Evolutionary conservation across 1,140 invertebrate species (phyloP).

Genomic region (Cyrtorhinus lividipennis): DNA sequence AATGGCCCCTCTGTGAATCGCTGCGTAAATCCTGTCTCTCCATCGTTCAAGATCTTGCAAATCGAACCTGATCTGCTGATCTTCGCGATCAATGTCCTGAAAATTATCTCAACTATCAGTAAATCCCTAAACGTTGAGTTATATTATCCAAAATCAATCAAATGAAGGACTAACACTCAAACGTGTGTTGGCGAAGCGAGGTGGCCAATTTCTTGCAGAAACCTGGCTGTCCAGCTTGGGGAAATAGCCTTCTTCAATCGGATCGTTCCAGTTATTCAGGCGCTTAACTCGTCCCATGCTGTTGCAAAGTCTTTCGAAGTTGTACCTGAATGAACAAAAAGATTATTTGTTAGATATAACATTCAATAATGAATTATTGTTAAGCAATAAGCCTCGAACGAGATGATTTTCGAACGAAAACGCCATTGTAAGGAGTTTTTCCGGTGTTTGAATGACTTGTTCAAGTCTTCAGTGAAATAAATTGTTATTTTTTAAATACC

Average conservation of each 20-base stretch:
- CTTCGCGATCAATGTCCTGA: constrained; percentile 45
- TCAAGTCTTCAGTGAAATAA: no score
- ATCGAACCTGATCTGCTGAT: constrained; percentile 48
- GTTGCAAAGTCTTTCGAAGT: constrained; percentile 50
- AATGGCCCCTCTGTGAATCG: constrained; percentile 51
- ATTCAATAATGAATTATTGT: no score
- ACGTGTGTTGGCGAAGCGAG: constrained; percentile 40
- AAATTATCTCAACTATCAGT: background rate
- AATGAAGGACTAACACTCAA: constrained; percentile 32
- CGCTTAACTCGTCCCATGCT: constrained; percentile 39
- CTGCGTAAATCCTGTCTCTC: constrained; percentile 56
- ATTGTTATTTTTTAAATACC: constrained; percentile 27
- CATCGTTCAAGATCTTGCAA: constrained; percentile 54
- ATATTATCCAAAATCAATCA: no score
- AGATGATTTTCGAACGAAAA: no score
- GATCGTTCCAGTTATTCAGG: constrained; percentile 42
- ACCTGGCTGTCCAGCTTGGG: constrained; percentile 53
- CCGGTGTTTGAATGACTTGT: no score
- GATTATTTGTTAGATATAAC: background rate
- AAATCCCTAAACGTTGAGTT: no score
- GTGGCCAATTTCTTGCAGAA: constrained; percentile 44
- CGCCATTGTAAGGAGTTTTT: no score
- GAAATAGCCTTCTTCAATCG: constrained; percentile 53
- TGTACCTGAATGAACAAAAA: constrained; percentile 40
- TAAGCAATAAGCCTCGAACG: no score